These are phyloP conservation scores for Lacanobia oleracea DNA, from an alignment of 2,888 invertebrate species.

Conservation along the genomic window DNA sequence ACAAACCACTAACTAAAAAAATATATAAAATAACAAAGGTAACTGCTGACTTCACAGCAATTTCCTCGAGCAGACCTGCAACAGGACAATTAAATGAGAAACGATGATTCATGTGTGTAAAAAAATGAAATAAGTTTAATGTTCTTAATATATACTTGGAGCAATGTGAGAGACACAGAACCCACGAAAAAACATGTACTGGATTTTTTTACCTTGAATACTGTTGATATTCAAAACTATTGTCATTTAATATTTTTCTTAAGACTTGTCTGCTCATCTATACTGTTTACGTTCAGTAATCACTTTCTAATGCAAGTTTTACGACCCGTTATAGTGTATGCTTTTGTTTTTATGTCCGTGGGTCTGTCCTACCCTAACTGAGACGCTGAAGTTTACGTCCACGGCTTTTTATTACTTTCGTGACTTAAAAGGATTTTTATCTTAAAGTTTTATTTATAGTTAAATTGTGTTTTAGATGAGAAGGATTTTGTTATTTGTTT, in stretches of 20 bases:
- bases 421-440: conserved; percentile 62
- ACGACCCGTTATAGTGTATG: conserved; percentile 54
- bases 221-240: too few relatives aligned
- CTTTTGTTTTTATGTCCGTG: conserved; percentile 60
- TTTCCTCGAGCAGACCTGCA: too few relatives aligned
- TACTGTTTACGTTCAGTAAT: conserved; percentile 59
- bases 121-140: too few relatives aligned
- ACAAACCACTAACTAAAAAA: too few relatives aligned
- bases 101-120: too few relatives aligned
- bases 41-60: too few relatives aligned
- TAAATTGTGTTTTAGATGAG: conserved; percentile 16
- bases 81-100: too few relatives aligned
- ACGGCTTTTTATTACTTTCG: conserved; percentile 56
- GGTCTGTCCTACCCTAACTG: conserved; percentile 43
- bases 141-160: too few relatives aligned
- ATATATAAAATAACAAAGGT: not conserved
- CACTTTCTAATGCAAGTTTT: conserved; percentile 61
- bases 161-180: too few relatives aligned
- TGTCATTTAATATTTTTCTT: not conserved
- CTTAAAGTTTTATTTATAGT: conserved; percentile 35
- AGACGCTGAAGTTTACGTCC: conserved; percentile 47
- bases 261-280: conserved; percentile 43
- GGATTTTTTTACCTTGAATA: too few relatives aligned
- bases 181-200: too few relatives aligned
- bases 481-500: conserved; percentile 32